Conservation (phyloP, 2,797 vertebrate genomes). For the Sebastes diploproa region DNA sequence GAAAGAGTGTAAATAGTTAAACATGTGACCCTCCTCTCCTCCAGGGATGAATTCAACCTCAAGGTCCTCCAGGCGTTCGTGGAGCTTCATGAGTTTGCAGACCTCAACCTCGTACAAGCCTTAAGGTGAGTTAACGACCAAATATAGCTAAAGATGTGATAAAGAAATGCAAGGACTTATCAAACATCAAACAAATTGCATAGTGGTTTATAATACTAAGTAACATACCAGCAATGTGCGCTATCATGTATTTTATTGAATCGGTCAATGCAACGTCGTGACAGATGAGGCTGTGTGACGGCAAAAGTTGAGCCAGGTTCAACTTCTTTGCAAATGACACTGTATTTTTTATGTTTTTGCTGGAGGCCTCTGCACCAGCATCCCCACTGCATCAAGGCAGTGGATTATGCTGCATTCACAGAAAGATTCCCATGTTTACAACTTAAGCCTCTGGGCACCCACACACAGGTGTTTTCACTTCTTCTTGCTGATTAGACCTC, state of each 20-base stretch:
- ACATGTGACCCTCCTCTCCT: constrained; percentile 26
- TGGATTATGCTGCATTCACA: too few species aligned
- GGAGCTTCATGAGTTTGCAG: constrained; percentile 97
- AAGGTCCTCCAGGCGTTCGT: constrained; percentile 97
- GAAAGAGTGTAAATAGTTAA: constrained; percentile 15
- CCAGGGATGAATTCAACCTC: constrained; percentile 96
- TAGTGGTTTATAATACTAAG: neutral
- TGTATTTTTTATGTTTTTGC: neutral
- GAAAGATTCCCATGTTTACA: too few species aligned
- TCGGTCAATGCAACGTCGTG: neutral
- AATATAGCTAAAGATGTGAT: neutral
- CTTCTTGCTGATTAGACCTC: too few species aligned
- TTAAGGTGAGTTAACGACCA: constrained; percentile 84
- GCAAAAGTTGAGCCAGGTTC: neutral
- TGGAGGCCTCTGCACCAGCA: neutral
- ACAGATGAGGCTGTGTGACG: neutral
- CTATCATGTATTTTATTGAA: neutral
- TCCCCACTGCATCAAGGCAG: too few species aligned
- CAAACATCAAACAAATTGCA: neutral
- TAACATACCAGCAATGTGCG: neutral
- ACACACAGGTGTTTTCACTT: too few species aligned
- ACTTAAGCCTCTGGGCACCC: too few species aligned
- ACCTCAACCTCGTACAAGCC: constrained; percentile 97
- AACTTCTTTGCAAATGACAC: neutral
- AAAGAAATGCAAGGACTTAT: neutral